phyloP scores from a whole-genome alignment of 2,113 vertebrate genomes.

The Trogon surrucura region DNA sequence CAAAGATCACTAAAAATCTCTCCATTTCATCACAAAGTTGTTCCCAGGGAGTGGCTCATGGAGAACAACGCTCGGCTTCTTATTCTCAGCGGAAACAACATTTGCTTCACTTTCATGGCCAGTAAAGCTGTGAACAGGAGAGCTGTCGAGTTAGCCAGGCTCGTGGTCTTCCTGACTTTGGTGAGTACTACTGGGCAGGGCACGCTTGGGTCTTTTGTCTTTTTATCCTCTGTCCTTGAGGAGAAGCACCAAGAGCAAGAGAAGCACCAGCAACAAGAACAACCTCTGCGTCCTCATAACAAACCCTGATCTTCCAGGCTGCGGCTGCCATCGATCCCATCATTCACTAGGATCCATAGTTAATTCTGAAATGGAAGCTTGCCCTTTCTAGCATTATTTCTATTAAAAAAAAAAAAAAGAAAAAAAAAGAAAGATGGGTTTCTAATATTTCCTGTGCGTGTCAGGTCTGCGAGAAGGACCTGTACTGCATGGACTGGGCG shows the following conservation, averaged over 20 bases:
- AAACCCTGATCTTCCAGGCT: not conserved
- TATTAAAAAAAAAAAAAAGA: too few relatives aligned
- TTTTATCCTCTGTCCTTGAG: not conserved
- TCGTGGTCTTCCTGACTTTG: constrained; percentile 86
- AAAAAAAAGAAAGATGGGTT: not conserved
- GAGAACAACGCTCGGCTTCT: constrained; percentile 90
- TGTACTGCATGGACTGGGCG: constrained; percentile 89
- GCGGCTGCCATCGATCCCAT: not conserved
- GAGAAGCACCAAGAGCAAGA: not conserved
- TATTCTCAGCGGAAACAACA: constrained; percentile 83
- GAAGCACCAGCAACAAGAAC: not conserved
- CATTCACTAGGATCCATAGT: accelerated
- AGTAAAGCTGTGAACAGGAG: constrained; percentile 85
- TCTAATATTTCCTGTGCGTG: not conserved
- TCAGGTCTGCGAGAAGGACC: constrained; percentile 91
- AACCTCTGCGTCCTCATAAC: not conserved
- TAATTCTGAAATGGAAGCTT: not conserved
- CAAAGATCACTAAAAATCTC: not conserved
- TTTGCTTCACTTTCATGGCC: constrained; percentile 88
- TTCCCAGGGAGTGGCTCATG: constrained; percentile 86
- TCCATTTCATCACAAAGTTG: constrained; percentile 54
- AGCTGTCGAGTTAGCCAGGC: constrained; percentile 77
- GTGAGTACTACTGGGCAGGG: constrained; percentile 73
- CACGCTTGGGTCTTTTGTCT: not conserved
- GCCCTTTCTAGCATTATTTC: not conserved